Evolutionary conservation across 2,113 vertebrate genomes (phyloP).

Genomic region (Condylura cristata): DNA sequence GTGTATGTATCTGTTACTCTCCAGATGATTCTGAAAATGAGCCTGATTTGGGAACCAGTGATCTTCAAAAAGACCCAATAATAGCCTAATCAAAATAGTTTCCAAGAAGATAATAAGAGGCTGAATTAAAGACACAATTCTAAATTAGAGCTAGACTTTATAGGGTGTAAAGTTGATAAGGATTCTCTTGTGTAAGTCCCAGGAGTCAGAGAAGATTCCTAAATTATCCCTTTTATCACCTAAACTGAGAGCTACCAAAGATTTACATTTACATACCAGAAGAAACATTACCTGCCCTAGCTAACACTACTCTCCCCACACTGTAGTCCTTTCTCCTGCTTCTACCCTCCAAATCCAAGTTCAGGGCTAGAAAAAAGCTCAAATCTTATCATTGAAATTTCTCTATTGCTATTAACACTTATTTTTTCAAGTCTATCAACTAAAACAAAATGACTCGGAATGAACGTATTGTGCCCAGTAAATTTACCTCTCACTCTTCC

Average conservation of each 20-base stretch:
- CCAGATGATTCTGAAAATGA: neutral
- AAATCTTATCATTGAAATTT: neutral
- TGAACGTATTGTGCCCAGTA: neutral
- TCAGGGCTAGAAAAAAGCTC: neutral
- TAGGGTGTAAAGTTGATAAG: neutral
- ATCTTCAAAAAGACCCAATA: neutral
- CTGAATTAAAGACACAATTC: neutral
- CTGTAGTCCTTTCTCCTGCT: neutral
- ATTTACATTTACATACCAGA: neutral
- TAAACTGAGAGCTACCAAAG: neutral
- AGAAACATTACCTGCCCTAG: neutral
- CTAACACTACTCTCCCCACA: neutral
- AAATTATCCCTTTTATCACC: neutral
- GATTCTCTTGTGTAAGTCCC: neutral
- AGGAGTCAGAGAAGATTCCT: neutral
- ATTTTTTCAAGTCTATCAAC: neutral
- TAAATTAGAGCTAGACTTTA: neutral
- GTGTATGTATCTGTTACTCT: neutral
- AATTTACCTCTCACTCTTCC: constrained; percentile 53
- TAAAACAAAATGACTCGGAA: constrained; percentile 2
- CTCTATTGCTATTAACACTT: neutral
- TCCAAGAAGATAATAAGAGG: neutral
- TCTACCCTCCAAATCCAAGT: neutral
- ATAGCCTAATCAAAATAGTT: neutral
- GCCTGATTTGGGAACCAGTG: neutral